Base-by-base conservation (phyloP, 2,797 vertebrate species). In the Hoplostethus atlanticus region DNA sequence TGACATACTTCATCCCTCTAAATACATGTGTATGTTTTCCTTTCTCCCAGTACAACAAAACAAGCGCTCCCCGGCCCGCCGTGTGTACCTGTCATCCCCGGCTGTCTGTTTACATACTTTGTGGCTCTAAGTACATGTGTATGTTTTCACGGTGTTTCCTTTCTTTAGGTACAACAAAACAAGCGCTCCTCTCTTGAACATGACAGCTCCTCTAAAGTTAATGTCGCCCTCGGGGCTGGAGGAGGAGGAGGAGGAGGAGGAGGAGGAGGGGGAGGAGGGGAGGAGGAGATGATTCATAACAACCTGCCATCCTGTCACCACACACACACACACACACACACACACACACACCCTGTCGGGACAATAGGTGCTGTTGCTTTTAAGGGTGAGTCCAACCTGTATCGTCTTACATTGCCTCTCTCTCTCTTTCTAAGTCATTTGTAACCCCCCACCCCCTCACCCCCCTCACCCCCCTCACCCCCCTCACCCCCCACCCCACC, bases 361-460 rank as follows among this genome's bases (percentile, higher is more conserved):
- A 92, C 90, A 92, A 92, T 84, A 88, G 87, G 86, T 93, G 91
- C 90, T 88, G 89, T 91, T 92, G 91, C 92, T 93, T 93, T 94
- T 92, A 90, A 90, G 89, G 91, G 89, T 92, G 92, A 93, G 91
- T 91, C 81, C 82, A 83, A 89, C 80, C 86, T 78, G 80, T 89
- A 93, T 94, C 90, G 21, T 73, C 81, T 94, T 94, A 93, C 94
- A 66, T 84, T 87, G 84, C 77, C 84, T 85, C 80, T 81, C 71
- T 84, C 82, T 80, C 80, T 84, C 84, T 81, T 62, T 42, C 34
- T 42, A 21, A 21, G 21, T 21, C 21, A 21, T 21, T 21, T 21
- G 21, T 21, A 21, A 21, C 21, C 21, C 21, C 21, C 21, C 21
- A 21, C 21, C 21, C 21, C 21, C 1, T 21, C 21, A 21, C 1